These are phyloP conservation scores for Polypterus senegalus DNA, from an alignment of 2,113 vertebrate genomes.

Conservation along the genomic window DNA sequence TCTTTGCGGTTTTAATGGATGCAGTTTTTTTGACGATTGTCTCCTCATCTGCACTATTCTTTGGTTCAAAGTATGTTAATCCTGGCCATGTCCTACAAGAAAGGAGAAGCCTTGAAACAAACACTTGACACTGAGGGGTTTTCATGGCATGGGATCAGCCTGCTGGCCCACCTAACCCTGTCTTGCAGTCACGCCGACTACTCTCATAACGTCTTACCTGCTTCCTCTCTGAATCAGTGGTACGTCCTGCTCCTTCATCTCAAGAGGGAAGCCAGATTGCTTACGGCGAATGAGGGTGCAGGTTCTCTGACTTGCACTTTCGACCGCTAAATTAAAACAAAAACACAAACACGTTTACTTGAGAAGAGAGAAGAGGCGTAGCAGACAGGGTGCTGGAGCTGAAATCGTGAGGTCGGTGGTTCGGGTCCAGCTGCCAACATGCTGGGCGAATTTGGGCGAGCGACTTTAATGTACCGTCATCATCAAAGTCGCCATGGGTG, in stretches of 20 bases:
- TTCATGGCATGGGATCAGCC: no score
- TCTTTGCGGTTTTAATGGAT: constrained; percentile 58
- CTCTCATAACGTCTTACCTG: constrained; percentile 32
- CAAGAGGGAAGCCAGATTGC: constrained; percentile 18
- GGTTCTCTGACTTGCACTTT: constrained; percentile 21
- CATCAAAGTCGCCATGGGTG: no score
- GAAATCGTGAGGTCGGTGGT: no score
- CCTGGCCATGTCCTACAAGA: constrained; percentile 61
- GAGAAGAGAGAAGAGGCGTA: no score
- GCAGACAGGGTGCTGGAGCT: no score
- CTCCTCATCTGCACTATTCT: constrained; percentile 20
- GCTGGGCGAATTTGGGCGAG: no score
- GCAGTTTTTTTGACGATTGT: constrained; percentile 37
- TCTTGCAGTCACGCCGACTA: no score
- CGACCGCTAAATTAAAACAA: constrained; percentile 22
- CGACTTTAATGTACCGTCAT: no score
- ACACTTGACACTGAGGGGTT: not conserved
- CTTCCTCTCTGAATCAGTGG: constrained; percentile 19
- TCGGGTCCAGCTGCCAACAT: no score
- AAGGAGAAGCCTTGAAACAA: not conserved
- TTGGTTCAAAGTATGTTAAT: constrained; percentile 34
- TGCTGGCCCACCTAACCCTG: no score
- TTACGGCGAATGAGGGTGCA: constrained; percentile 6
- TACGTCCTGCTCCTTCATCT: constrained; percentile 5
- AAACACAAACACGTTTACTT: constrained; percentile 5